Conservation (phyloP, 2,113 vertebrate species). For the Caranx ignobilis region DNA sequence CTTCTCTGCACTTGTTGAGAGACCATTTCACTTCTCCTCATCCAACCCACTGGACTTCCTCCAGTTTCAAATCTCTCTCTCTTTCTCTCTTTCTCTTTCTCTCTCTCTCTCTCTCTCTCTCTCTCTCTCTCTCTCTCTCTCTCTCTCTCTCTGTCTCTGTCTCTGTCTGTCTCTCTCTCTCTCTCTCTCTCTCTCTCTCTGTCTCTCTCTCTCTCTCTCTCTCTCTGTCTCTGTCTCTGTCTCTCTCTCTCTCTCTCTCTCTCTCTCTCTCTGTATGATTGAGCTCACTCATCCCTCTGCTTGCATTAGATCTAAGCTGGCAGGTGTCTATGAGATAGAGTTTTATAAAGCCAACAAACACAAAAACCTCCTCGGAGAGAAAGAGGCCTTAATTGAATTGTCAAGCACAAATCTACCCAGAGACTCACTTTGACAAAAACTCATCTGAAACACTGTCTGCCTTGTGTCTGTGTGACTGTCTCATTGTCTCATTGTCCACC, state of each 20-base stretch:
- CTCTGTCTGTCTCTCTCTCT: not conserved
- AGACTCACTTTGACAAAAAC: slow-evolving; percentile 50
- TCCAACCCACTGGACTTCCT: slow-evolving; percentile 63
- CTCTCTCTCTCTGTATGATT: slow-evolving; percentile 36
- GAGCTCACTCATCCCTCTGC: slow-evolving; percentile 48
- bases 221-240: slow-evolving; percentile 1
- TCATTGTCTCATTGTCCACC: slow-evolving; percentile 9
- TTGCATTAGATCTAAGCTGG: slow-evolving; percentile 60
- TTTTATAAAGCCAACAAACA: slow-evolving; percentile 67
- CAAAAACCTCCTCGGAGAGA: slow-evolving; percentile 63
- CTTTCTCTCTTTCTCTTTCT: not conserved
- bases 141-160: too few relatives aligned
- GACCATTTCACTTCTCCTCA: slow-evolving; percentile 47
- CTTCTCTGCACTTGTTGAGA: slow-evolving; percentile 63
- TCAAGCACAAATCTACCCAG: slow-evolving; percentile 65
- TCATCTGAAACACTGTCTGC: slow-evolving; percentile 33
- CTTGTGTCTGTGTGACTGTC: slow-evolving; percentile 22
- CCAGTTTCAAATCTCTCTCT: slow-evolving; percentile 39
- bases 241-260: not conserved
- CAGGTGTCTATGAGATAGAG: slow-evolving; percentile 75
- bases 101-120: not conserved
- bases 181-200: not conserved
- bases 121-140: not conserved
- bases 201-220: slow-evolving; percentile 13
- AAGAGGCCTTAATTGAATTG: slow-evolving; percentile 71